Conservation (phyloP, 2,797 vertebrate genomes). For the Hydrolagus colliei region DNA sequence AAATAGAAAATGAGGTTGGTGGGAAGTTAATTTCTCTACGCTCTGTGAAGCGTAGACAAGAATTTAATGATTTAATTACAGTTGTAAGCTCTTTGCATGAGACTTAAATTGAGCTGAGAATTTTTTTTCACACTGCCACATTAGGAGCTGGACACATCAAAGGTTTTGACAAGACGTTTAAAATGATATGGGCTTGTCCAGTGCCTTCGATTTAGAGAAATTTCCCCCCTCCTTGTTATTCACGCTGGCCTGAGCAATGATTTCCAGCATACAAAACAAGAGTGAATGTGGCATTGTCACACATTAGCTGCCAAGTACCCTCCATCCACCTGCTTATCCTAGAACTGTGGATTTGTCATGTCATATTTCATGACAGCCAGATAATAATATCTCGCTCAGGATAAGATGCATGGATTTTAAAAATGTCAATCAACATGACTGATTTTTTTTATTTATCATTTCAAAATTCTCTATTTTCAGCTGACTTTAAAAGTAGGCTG, state of each 20-base stretch:
- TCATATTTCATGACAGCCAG: constrained; percentile 76
- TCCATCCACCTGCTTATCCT: constrained; percentile 70
- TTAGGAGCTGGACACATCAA: constrained; percentile 85
- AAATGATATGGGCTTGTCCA: constrained; percentile 72
- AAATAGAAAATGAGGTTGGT: constrained; percentile 99
- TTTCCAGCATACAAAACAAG: constrained; percentile 53
- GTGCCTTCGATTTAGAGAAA: constrained; percentile 67
- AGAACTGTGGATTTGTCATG: constrained; percentile 69
- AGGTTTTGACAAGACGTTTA: constrained; percentile 84
- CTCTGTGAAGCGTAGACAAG: constrained; percentile 57
- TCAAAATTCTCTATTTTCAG: constrained; percentile 68
- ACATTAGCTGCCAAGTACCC: constrained; percentile 65
- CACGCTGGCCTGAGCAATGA: constrained; percentile 51
- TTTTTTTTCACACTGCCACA: constrained; percentile 78
- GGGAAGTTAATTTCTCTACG: constrained; percentile 88
- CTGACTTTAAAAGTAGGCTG: constrained; percentile 59
- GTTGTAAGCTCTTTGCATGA: constrained; percentile 99
- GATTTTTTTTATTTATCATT: constrained; percentile 76
- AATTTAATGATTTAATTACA: constrained; percentile 67
- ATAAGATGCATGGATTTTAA: constrained; percentile 77
- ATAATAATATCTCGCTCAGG: constrained; percentile 78
- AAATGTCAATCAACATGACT: constrained; percentile 80
- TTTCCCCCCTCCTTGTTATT: constrained; percentile 69
- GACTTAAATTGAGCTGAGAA: constrained; percentile 99
- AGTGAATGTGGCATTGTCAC: constrained; percentile 56